Conservation (phyloP, 2,888 invertebrate species). For the Elegia similella region DNA sequence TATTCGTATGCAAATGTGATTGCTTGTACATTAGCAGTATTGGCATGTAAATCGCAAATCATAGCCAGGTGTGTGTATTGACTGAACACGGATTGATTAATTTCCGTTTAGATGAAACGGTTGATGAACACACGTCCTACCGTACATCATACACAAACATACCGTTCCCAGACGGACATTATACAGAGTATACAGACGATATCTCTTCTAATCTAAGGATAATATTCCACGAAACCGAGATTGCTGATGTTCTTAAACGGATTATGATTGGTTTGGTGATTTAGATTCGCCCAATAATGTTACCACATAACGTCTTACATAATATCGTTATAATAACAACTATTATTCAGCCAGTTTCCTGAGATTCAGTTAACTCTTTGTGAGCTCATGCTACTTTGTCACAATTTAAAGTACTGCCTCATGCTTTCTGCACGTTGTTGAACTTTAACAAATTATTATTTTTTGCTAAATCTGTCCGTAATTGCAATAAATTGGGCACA, state of each 20-base stretch:
- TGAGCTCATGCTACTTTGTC: not conserved
- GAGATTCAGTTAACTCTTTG: slow-evolving; percentile 15
- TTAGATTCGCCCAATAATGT: slow-evolving; percentile 24
- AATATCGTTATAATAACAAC: slow-evolving; percentile 35
- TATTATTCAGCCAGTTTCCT: slow-evolving; percentile 27
- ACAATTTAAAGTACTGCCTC: not conserved
- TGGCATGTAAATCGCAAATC: slow-evolving; percentile 32
- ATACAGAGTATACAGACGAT: not conserved
- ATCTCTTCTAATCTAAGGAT: slow-evolving; percentile 2
- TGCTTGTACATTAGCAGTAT: slow-evolving; percentile 25
- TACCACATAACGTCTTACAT: slow-evolving; percentile 25
- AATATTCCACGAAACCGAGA: slow-evolving; percentile 21
- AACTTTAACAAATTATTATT: slow-evolving; percentile 18
- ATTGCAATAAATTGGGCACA: slow-evolving; percentile 32
- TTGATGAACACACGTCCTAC: slow-evolving; percentile 36
- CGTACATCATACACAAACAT: slow-evolving; percentile 20
- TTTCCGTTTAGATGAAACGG: slow-evolving; percentile 51
- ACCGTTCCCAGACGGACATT: slow-evolving; percentile 15
- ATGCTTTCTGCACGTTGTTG: not conserved
- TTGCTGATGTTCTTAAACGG: slow-evolving; percentile 23
- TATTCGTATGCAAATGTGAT: slow-evolving; percentile 20
- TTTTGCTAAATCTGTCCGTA: slow-evolving; percentile 30
- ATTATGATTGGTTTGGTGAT: slow-evolving; percentile 32
- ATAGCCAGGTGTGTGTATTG: slow-evolving; percentile 35
- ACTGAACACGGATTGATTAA: slow-evolving; percentile 52